phyloP scores from a whole-genome alignment of 2,113 vertebrate genomes.

The Paramisgurnus dabryanus region DNA sequence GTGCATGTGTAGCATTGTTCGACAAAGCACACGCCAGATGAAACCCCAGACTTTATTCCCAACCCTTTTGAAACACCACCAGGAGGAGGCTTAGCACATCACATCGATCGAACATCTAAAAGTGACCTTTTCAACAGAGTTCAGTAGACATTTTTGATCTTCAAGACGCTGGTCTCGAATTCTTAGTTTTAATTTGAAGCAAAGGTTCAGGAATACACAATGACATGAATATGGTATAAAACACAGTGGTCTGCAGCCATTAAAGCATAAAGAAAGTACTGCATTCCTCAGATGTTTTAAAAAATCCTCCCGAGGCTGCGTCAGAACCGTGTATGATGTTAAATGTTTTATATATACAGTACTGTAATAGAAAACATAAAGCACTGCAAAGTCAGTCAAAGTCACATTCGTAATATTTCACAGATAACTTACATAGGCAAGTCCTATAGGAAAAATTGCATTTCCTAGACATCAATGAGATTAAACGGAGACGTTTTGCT shows the following conservation, averaged over 20 bases:
- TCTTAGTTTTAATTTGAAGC: slow-evolving; percentile 42
- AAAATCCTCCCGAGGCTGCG: slow-evolving; percentile 11
- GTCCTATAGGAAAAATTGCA: background rate
- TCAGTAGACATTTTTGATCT: slow-evolving; percentile 63
- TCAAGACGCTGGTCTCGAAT: slow-evolving; percentile 52
- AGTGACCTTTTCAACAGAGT: slow-evolving; percentile 62
- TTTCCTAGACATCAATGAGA: no score
- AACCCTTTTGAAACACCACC: background rate
- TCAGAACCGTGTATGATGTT: slow-evolving; percentile 22
- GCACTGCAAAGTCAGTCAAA: slow-evolving; percentile 55
- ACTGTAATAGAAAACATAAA: background rate
- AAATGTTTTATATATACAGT: background rate
- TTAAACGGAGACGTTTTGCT: no score
- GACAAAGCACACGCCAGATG: slow-evolving; percentile 13
- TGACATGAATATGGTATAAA: slow-evolving; percentile 3
- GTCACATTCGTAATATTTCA: slow-evolving; percentile 61
- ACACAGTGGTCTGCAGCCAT: background rate
- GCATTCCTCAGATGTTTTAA: background rate
- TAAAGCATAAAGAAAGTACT: background rate
- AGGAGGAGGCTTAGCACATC: slow-evolving; percentile 46
- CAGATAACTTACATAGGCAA: slow-evolving; percentile 48
- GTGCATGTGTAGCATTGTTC: background rate
- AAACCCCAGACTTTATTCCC: slow-evolving; percentile 23
- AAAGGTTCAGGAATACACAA: background rate
- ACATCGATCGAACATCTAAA: slow-evolving; percentile 66